Conservation (phyloP, 1,140 invertebrate genomes). For the Apis mellifera region DNA sequence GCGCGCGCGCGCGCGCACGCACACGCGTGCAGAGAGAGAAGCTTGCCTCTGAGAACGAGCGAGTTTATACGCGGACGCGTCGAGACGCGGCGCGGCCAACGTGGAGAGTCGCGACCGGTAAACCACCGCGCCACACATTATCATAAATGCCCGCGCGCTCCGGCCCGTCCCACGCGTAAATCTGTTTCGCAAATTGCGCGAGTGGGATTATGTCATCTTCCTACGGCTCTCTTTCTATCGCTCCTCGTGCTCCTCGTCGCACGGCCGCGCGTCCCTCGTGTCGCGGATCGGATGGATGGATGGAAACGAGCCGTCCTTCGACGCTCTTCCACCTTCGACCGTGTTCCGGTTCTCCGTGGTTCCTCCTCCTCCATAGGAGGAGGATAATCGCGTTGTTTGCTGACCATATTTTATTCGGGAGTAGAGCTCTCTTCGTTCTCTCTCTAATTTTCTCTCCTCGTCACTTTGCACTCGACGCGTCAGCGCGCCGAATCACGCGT, state of each 20-base stretch:
- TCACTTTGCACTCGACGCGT: too few relatives aligned
- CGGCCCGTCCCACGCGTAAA: conserved; percentile 80
- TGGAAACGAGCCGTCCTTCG: conserved; percentile 56
- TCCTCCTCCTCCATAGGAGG: too few relatives aligned
- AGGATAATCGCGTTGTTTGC: too few relatives aligned
- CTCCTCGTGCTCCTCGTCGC: conserved; percentile 40
- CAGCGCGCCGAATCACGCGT: too few relatives aligned
- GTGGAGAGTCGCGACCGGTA: conserved; percentile 67
- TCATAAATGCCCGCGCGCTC: conserved; percentile 77
- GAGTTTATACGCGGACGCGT: background rate
- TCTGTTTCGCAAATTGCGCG: conserved; percentile 79
- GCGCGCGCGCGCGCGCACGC: background rate
- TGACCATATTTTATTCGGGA: too few relatives aligned
- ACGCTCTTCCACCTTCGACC: conserved; percentile 27
- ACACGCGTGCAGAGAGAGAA: background rate
- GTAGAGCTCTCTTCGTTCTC: too few relatives aligned
- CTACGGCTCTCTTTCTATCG: conserved; percentile 63
- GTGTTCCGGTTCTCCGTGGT: background rate
- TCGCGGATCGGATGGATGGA: conserved; percentile 26
- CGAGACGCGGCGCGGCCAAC: conserved; percentile 42
- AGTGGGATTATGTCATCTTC: conserved; percentile 77
- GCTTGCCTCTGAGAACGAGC: background rate
- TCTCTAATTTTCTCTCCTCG: too few relatives aligned
- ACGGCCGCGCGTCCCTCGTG: conserved; percentile 50
- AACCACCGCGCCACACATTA: conserved; percentile 77